Evolutionary conservation across 2,888 invertebrate genomes (phyloP), one percentile per base, ranked within the genome.

Genomic region (Pristionchus arcanus): DNA sequence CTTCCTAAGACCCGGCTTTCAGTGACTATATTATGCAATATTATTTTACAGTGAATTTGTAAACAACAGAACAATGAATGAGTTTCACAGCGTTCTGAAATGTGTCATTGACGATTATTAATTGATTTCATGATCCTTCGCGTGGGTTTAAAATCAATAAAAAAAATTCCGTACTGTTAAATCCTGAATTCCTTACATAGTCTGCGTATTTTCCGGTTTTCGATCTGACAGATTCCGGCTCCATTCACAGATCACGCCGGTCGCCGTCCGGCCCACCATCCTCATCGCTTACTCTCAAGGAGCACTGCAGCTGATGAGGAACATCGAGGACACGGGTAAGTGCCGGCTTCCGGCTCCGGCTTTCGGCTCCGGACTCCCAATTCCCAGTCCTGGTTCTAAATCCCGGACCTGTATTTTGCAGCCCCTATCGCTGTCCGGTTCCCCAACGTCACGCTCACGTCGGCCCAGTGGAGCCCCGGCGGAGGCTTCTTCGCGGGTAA

Each of bases 391-490:
- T 42, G 37, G 42, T 28, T 63, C 28, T 49, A 42, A 5, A 25
- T 34, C n/a, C 42, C 15, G 63, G n/a, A 21, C 15, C 71, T 11
- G 34, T 4, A 16, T 21, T 19, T 91, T 96, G 71, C 95, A 97
- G 97, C 96, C 95, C 97, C 98, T 16, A 96, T 97, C 15, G 96
- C 97, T 81, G 96, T 98, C 42, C 97, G 98, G 94, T 97, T 97
- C 0, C 97, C 97, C 66, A 97, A 91, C 21, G 90, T 98, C 97
- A 96, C 96, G 42, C 97, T 97, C 15, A 97, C 97, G 71, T 97
- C 97, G 94, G 97, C 97, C 90, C 97, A 97, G 92, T 99, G 99
- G 99, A 98, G 98, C 95, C 97, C 98, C 94, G 97, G 97, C 94
- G 99, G 95, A 13, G 66, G 68, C 13, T 66, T 74, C 74, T 74